Percentiles rank a stretch among this genome's conserved stretches.
phyloP scores from a whole-genome alignment of 2,113 vertebrate species.

The Peromyscus californicus region DNA sequence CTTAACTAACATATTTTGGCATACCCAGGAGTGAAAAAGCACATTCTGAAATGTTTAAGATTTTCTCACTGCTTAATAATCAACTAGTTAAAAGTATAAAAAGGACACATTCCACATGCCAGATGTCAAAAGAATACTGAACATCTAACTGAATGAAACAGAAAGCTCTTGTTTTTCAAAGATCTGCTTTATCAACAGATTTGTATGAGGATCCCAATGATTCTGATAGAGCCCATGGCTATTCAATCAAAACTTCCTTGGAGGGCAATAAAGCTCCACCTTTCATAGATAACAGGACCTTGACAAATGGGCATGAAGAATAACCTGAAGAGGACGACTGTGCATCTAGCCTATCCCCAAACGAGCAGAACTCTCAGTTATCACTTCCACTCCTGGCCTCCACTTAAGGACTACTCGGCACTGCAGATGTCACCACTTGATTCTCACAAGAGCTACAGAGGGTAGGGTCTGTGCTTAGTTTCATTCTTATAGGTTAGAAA shows the following conservation, averaged over 20 bases:
- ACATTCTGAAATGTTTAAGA: background rate
- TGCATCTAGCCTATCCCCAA: background rate
- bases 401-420: background rate
- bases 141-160: constrained; percentile 43
- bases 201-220: constrained; percentile 38
- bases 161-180: constrained; percentile 53
- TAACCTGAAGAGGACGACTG: background rate
- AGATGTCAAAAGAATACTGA: constrained; percentile 28
- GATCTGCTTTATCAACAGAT: background rate
- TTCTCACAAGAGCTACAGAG: background rate
- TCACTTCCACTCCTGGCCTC: background rate
- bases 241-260: constrained; percentile 58
- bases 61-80: constrained; percentile 42
- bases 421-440: background rate
- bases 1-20: constrained; percentile 22
- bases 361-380: constrained; percentile 46
- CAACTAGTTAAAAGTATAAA: constrained; percentile 29
- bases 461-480: background rate
- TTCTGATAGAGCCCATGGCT: constrained; percentile 40
- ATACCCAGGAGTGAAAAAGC: background rate
- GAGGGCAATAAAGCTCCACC: constrained; percentile 52
- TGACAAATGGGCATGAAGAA: constrained; percentile 46
- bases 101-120: background rate
- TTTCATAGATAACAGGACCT: constrained; percentile 41
- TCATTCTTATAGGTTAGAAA: constrained; percentile 5